A percentile compares a stretch with the other conserved stretches of the same genome.
Evolutionary conservation across 2,888 invertebrate species (phyloP).

Genomic region (Allophyes oxyacanthae): DNA sequence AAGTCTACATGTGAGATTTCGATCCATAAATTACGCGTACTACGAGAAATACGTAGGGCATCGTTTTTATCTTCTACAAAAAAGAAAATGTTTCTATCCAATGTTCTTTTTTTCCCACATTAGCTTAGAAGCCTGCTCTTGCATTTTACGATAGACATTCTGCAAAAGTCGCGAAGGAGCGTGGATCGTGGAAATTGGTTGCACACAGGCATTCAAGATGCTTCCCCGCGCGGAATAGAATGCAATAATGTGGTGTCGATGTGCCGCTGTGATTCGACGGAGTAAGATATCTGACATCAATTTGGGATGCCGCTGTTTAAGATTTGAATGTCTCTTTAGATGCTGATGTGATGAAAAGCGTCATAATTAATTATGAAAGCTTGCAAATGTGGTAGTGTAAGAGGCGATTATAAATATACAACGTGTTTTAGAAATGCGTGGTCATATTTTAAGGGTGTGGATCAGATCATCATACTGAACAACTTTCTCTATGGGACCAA

Average conservation of each 20-base stretch:
- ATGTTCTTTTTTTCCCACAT: neutral
- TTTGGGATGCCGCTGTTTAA: constrained; percentile 9
- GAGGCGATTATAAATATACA: too few relatives aligned
- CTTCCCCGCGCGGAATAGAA: constrained; percentile 42
- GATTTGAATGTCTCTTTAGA: neutral
- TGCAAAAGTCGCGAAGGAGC: constrained; percentile 31
- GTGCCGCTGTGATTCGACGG: constrained; percentile 29
- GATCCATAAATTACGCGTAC: too few relatives aligned
- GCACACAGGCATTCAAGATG: constrained; percentile 45
- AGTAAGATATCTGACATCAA: constrained; percentile 27
- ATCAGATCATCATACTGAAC: too few relatives aligned
- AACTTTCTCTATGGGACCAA: too few relatives aligned
- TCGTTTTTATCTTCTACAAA: too few relatives aligned
- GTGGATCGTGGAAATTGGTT: constrained; percentile 47
- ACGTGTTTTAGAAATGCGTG: too few relatives aligned
- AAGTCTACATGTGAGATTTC: too few relatives aligned
- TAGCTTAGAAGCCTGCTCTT: constrained; percentile 9
- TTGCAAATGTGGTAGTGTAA: too few relatives aligned
- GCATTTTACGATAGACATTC: constrained; percentile 19
- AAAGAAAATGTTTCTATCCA: too few relatives aligned
- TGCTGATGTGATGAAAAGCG: neutral
- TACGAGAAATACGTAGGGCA: too few relatives aligned
- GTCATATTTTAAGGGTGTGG: too few relatives aligned
- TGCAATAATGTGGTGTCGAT: constrained; percentile 48
- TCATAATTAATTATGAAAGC: too few relatives aligned